phyloP scores from a whole-genome alignment of 2,888 invertebrate species.

The Cantharis flavilabris region DNA sequence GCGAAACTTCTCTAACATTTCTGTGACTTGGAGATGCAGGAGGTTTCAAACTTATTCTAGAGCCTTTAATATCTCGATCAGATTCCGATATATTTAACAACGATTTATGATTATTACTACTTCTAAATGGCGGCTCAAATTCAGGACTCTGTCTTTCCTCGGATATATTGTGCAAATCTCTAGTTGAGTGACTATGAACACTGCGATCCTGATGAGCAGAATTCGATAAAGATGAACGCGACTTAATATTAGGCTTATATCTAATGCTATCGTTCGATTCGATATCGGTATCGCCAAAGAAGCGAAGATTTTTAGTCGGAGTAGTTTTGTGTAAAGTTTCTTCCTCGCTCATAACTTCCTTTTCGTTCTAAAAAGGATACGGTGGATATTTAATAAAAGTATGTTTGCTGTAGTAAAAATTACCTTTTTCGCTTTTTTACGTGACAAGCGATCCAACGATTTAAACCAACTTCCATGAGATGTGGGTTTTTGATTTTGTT shows the following conservation, averaged over 20 bases:
- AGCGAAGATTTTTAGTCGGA: conserved; percentile 74
- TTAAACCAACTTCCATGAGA: conserved; percentile 75
- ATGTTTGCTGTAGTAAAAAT: background rate
- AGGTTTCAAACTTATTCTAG: conserved; percentile 49
- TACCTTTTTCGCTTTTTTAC: conserved; percentile 66
- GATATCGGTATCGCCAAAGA: conserved; percentile 83
- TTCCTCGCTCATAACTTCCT: conserved; percentile 62
- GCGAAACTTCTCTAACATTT: conserved; percentile 47
- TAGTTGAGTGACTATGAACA: conserved; percentile 48
- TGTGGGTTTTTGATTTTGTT: conserved; percentile 49
- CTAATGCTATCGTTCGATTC: conserved; percentile 69
- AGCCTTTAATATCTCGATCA: conserved; percentile 45
- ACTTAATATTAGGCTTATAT: conserved; percentile 40
- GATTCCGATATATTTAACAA: conserved; percentile 48
- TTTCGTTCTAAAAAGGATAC: conserved; percentile 30
- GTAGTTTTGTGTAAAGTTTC: conserved; percentile 55
- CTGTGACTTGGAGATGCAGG: conserved; percentile 50
- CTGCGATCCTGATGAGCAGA: conserved; percentile 31
- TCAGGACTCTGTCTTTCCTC: conserved; percentile 48
- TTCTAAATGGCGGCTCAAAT: conserved; percentile 45
- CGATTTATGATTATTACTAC: conserved; percentile 45
- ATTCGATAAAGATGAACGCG: conserved; percentile 32
- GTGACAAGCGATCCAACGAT: conserved; percentile 72
- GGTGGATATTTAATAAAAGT: background rate
- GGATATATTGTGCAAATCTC: conserved; percentile 64